Evolutionary conservation across 2,797 vertebrate genomes (phyloP).

Genomic region (Microctenopoma stevenorrisi): DNA sequence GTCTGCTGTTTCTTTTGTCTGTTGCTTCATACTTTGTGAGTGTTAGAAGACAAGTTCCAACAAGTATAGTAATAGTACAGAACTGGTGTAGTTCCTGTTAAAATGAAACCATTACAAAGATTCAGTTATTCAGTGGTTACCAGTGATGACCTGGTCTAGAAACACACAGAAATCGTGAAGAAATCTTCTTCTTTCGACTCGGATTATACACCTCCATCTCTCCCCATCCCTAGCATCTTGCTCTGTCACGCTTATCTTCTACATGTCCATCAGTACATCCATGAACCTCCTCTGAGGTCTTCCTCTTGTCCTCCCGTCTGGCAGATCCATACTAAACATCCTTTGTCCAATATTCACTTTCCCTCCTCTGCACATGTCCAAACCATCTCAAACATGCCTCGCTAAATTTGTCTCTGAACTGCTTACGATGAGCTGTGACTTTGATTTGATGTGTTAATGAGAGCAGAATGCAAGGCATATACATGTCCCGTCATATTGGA

Average conservation of each 20-base stretch:
- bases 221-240: no score
- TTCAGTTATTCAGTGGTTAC: not conserved
- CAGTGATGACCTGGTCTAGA: not conserved
- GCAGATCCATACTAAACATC: no score
- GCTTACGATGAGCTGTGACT: not conserved
- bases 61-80: not conserved
- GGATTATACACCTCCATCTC: no score
- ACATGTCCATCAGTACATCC: no score
- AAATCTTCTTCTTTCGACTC: no score
- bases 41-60: not conserved
- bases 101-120: not conserved
- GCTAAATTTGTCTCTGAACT: no score
- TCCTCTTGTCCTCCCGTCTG: no score
- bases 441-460: not conserved
- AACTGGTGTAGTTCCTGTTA: not conserved
- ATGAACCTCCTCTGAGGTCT: no score
- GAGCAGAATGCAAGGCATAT: not conserved
- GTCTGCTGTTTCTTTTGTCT: not conserved
- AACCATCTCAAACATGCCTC: no score
- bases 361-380: no score
- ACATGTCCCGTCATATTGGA: not conserved
- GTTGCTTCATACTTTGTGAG: not conserved
- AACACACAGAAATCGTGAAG: not conserved
- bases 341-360: no score
- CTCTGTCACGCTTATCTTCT: no score